Base-by-base conservation (phyloP, 2,113 vertebrate genomes). In the Oreochromis spilurus region DNA sequence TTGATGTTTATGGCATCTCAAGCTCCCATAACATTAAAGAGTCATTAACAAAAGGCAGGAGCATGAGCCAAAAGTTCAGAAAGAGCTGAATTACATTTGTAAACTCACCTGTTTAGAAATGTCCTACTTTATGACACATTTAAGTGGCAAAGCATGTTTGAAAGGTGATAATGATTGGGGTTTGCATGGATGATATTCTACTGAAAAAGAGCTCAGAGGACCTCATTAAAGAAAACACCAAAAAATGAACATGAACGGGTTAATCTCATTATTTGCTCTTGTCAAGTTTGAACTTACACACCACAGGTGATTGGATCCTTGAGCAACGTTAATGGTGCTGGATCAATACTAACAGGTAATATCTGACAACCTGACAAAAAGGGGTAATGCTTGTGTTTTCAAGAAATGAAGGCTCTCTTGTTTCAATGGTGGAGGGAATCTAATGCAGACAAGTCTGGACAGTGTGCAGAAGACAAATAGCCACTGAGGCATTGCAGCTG, bases 401-500 rank as follows among this genome's bases (percentile, higher is more conserved):
- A 12, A 6, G 5, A 70, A 78, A 43, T 67, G 4, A 79, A 62
- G 40, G 17, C 24, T 24, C 12, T 65, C 50, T 9, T 31, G 16
- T 9, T 53, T 38, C 8, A 11, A 57, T 13, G 31, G 6, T 4
- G 40, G 1, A 45, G 52, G 5, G 58, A 82, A 60, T 60, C 57
- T 38, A 9, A 80, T 40, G 10, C 57, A n/a, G 72, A 79, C 38
- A 40, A 50, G 34, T 75, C 36, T 57, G 67, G 40, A 62, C 50
- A 82, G 75, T 52, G 38, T 45, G 50, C 77, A 34, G 48, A 72
- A 70, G 54, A 4, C 5, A 55, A 72, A 14, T 62, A 65, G 60
- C n/a, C 57, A 72, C 14, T 60, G 82, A 86, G 12, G 79, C 53
- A 14, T 67, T 45, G 83, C 82, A 91, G 81, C 89, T 79, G 65